A percentile compares a stretch with the other conserved stretches of the same genome.
Evolutionary conservation across 2,113 vertebrate genomes (phyloP).

Genomic region (Orientallactaga bullata): DNA sequence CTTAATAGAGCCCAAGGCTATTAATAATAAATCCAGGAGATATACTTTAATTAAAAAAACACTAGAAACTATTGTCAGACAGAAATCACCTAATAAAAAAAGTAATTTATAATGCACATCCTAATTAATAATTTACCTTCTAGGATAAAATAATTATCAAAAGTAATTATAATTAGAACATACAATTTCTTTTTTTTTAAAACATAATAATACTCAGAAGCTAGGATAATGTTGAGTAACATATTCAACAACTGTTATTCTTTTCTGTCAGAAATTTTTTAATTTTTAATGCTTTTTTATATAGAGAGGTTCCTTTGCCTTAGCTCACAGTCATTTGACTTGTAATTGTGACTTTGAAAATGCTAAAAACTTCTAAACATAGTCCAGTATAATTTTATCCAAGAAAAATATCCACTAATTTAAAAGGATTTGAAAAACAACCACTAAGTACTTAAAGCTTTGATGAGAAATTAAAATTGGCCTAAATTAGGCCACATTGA

Average conservation of each 20-base stretch:
- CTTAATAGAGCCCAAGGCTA: conserved; percentile 82
- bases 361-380: conserved; percentile 58
- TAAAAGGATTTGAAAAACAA: conserved; percentile 59
- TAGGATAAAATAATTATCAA: conserved; percentile 84
- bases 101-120: conserved; percentile 83
- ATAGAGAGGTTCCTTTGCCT: conserved; percentile 17
- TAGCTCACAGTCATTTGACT: conserved; percentile 44
- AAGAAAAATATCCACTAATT: conserved; percentile 73
- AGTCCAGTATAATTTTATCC: conserved; percentile 45
- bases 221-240: conserved; percentile 73
- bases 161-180: conserved; percentile 81
- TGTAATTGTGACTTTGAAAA: conserved; percentile 59
- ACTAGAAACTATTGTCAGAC: conserved; percentile 78
- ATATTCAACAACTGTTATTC: conserved; percentile 72
- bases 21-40: conserved; percentile 86
- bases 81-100: conserved; percentile 83
- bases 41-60: conserved; percentile 85
- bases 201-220: conserved; percentile 79
- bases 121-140: conserved; percentile 87
- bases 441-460: conserved; percentile 66
- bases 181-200: conserved; percentile 81
- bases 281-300: conserved; percentile 52
- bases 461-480: conserved; percentile 62
- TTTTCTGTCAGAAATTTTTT: conserved; percentile 69
- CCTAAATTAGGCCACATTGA: conserved; percentile 66